Conservation (phyloP, 1,140 invertebrate genomes). For the Magallana angulata region DNA sequence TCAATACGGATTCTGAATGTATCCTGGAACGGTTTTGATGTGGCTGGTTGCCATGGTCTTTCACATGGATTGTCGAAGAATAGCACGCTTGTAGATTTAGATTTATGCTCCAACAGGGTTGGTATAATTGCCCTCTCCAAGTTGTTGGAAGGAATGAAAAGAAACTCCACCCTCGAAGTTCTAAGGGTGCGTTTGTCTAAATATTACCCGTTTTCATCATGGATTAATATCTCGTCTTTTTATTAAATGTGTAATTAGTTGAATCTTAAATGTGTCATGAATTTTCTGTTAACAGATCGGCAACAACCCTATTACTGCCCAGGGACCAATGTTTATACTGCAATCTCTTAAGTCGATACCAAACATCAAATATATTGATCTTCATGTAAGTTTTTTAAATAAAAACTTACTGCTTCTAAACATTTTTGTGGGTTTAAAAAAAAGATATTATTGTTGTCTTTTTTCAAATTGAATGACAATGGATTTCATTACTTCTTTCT, state of each 20-base stretch:
- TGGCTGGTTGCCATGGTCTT: conserved; percentile 62
- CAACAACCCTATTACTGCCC: conserved; percentile 42
- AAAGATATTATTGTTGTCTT: too few species aligned
- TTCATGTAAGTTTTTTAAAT: conserved; percentile 35
- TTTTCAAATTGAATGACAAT: too few species aligned
- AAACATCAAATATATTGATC: conserved; percentile 46
- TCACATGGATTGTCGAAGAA: conserved; percentile 64
- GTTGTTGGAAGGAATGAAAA: conserved; percentile 64
- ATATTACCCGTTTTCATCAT: background rate
- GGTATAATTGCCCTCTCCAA: conserved; percentile 57
- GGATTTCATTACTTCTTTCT: background rate
- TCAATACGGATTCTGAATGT: conserved; percentile 63
- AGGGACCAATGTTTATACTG: conserved; percentile 35
- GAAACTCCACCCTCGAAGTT: conserved; percentile 58
- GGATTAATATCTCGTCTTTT: background rate
- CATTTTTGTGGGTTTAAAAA: too few species aligned
- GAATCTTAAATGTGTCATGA: background rate
- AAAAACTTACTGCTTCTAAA: background rate
- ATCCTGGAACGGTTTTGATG: conserved; percentile 67
- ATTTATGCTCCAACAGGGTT: conserved; percentile 70
- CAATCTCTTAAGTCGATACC: background rate
- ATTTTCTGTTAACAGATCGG: conserved; percentile 40
- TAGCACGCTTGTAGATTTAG: conserved; percentile 62
- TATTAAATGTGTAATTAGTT: background rate
- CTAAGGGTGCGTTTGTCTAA: conserved; percentile 51